These are phyloP conservation scores for Labeo catla DNA, from an alignment of 2,113 vertebrate species.

Conservation along the genomic window DNA sequence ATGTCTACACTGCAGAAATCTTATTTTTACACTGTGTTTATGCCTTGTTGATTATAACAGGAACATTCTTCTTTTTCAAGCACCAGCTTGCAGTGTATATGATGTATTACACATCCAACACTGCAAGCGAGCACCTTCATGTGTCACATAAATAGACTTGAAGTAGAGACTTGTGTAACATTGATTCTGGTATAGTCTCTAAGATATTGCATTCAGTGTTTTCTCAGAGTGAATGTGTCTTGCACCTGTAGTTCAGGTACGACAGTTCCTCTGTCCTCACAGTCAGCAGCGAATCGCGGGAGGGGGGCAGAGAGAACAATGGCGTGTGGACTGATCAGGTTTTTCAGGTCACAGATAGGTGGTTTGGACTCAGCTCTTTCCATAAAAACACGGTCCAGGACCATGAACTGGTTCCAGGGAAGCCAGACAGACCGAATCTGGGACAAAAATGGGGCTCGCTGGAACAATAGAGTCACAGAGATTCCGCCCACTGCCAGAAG, in stretches of 20 bases:
- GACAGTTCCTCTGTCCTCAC: constrained; percentile 89
- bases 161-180: not conserved
- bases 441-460: constrained; percentile 91
- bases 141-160: not conserved
- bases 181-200: not conserved
- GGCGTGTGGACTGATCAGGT: constrained; percentile 89
- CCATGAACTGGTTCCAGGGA: constrained; percentile 95
- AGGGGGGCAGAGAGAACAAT: constrained; percentile 93
- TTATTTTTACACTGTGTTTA: not conserved
- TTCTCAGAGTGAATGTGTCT: not conserved
- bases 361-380: constrained; percentile 77
- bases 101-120: not conserved
- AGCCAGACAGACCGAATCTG: constrained; percentile 93
- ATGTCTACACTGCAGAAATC: constrained; percentile 4
- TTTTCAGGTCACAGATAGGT: constrained; percentile 86
- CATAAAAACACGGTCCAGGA: constrained; percentile 93
- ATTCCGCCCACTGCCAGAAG: constrained; percentile 92
- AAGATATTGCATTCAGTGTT: not conserved
- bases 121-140: not conserved
- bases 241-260: constrained; percentile 93
- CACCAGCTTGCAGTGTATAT: not conserved
- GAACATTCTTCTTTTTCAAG: constrained; percentile 23
- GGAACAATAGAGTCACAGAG: constrained; percentile 91
- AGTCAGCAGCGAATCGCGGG: constrained; percentile 88
- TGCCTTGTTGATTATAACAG: constrained; percentile 8